phyloP scores from a whole-genome alignment of 2,888 invertebrate genomes.

The Pocota personata region DNA sequence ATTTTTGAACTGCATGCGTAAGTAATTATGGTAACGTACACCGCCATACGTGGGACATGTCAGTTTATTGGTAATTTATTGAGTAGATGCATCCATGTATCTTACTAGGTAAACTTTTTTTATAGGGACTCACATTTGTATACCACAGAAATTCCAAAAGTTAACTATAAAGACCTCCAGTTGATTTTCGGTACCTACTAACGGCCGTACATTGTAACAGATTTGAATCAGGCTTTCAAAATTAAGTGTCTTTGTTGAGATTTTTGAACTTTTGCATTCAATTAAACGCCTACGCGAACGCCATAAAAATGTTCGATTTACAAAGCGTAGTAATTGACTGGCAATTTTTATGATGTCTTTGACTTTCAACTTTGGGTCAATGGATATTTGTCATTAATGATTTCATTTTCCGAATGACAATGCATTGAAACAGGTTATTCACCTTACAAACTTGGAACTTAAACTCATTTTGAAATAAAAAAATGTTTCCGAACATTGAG shows the following conservation, averaged over 20 bases:
- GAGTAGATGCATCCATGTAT: too few species aligned
- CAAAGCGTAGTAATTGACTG: background rate
- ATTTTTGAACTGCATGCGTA: background rate
- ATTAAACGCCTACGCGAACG: conserved; percentile 16
- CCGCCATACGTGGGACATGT: background rate
- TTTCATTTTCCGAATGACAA: background rate
- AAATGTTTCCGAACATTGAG: background rate
- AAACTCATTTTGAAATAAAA: background rate
- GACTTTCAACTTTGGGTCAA: background rate
- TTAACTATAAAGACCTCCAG: background rate
- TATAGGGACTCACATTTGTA: background rate
- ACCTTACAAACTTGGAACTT: background rate
- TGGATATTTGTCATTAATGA: background rate
- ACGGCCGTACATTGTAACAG: background rate
- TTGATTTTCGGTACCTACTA: background rate
- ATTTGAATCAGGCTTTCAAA: background rate
- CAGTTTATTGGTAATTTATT: conserved; percentile 7
- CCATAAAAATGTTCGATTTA: background rate
- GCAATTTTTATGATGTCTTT: conserved; percentile 24
- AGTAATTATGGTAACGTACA: background rate
- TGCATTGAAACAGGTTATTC: background rate
- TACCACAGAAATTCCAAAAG: background rate
- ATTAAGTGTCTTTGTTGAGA: background rate
- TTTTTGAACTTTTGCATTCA: conserved; percentile 4
- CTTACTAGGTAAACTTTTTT: background rate